Evolutionary conservation across 2,797 vertebrate species (phyloP).

Genomic region (Kryptopterus vitreolus): DNA sequence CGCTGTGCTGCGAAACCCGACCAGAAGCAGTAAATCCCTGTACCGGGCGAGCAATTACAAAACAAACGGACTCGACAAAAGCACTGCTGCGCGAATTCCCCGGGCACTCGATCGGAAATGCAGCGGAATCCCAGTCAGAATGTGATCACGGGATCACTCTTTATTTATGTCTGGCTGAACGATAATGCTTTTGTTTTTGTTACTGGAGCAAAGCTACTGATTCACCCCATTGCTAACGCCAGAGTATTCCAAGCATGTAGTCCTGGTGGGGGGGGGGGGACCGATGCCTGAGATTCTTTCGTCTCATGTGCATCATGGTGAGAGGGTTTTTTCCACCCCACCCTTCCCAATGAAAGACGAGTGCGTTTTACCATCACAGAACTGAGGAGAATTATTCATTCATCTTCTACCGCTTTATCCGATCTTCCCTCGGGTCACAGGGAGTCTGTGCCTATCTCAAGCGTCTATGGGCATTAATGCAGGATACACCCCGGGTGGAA

Average conservation of each 20-base stretch:
- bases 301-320: not conserved
- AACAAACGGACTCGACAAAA: slow-evolving; percentile 1
- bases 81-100: slow-evolving; percentile 4
- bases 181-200: no score
- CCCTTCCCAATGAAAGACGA: slow-evolving; percentile 5
- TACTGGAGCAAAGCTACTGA: not conserved
- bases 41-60: not conserved
- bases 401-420: no score
- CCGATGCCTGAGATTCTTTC: not conserved
- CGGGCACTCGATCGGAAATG: slow-evolving; percentile 1
- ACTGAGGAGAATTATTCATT: slow-evolving; percentile 49
- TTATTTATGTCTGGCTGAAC: not conserved
- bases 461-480: no score
- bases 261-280: no score
- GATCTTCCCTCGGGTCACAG: no score
- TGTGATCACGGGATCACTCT: not conserved
- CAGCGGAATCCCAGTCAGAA: not conserved
- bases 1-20: slow-evolving; percentile 2
- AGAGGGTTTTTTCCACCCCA: no score
- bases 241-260: not conserved
- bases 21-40: slow-evolving; percentile 17
- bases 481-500: no score
- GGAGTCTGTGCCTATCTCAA: no score
- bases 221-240: not conserved
- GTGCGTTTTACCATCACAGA: not conserved